These are phyloP conservation scores for Schlechtendalia chinensis DNA, from an alignment of 1,140 invertebrate genomes.

Conservation along the genomic window DNA sequence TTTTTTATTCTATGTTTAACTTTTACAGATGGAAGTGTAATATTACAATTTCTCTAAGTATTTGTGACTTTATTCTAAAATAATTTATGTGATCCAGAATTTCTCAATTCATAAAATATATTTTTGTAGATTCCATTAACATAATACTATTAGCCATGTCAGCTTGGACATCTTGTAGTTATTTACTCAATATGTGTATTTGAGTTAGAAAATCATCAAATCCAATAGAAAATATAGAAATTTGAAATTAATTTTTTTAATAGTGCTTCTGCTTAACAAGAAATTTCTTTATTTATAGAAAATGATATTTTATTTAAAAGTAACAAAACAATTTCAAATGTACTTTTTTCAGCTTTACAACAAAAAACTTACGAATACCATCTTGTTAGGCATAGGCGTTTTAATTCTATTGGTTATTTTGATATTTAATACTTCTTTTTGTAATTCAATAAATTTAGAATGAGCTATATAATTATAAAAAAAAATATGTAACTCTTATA, in stretches of 20 bases:
- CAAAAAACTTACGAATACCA: too few species aligned
- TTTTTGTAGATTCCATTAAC: neutral
- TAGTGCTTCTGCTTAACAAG: neutral
- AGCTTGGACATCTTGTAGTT: neutral
- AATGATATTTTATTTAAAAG: neutral
- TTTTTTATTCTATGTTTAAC: slow-evolving; percentile 12
- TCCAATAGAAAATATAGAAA: slow-evolving; percentile 4
- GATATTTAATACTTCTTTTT: too few species aligned
- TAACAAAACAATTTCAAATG: neutral
- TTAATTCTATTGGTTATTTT: too few species aligned
- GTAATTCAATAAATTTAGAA: too few species aligned
- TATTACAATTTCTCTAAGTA: neutral
- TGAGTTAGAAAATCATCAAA: neutral
- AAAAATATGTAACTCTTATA: too few species aligned
- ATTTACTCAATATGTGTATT: neutral
- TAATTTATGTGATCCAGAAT: too few species aligned
- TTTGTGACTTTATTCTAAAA: neutral
- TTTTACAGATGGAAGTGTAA: neutral
- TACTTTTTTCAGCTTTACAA: too few species aligned
- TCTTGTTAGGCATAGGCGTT: too few species aligned
- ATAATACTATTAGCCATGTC: too few species aligned
- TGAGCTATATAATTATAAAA: too few species aligned
- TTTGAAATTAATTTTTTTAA: slow-evolving; percentile 6
- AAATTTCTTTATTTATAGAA: neutral
- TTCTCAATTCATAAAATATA: neutral